phyloP scores from a whole-genome alignment of 1,140 invertebrate species.

The Lepidurus apus region DNA sequence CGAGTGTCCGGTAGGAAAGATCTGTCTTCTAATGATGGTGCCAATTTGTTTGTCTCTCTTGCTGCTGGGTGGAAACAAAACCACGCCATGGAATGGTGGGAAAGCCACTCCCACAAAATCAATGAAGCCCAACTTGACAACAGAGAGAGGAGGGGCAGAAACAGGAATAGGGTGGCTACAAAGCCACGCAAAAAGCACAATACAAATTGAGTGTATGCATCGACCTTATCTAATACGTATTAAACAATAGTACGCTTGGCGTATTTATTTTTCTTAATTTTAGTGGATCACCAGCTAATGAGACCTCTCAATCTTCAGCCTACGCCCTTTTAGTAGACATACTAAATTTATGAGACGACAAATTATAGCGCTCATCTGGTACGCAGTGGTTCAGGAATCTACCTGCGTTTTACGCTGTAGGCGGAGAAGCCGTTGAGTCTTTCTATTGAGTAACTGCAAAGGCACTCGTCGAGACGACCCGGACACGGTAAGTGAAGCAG shows the following conservation, averaged over 20 bases:
- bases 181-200: neutral
- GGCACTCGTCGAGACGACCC: constrained; percentile 21
- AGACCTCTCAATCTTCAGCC: neutral
- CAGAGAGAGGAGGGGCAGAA: neutral
- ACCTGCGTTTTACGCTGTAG: constrained; percentile 2
- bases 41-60: neutral
- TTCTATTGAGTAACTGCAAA: neutral
- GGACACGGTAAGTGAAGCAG: neutral
- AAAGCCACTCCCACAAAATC: neutral
- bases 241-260: too few species aligned
- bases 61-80: neutral
- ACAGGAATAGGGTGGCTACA: neutral
- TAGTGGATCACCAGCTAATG: too few species aligned
- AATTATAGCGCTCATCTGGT: too few species aligned
- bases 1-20: neutral
- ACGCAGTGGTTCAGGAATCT: neutral
- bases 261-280: too few species aligned
- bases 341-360: neutral
- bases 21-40: neutral
- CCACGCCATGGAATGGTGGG: neutral
- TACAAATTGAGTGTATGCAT: too few species aligned
- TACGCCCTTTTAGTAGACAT: neutral
- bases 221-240: too few species aligned
- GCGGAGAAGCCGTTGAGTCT: neutral
- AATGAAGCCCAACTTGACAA: neutral